A percentile compares a stretch with the other conserved stretches of the same genome.
phyloP scores from a whole-genome alignment of 2,113 vertebrate genomes.

The Epinephelus cyanopodus region DNA sequence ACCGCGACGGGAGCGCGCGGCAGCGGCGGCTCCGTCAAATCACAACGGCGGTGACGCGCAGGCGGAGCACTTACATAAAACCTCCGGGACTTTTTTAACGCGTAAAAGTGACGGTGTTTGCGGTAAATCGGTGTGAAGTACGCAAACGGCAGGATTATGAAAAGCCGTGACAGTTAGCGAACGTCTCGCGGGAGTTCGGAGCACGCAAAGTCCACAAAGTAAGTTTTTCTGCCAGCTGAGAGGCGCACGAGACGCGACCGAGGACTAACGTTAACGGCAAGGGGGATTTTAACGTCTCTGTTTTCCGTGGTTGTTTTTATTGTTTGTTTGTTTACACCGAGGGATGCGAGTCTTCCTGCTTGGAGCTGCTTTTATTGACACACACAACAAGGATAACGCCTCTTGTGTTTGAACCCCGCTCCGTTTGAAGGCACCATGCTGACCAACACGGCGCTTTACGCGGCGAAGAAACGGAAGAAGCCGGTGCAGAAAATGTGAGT shows the following conservation, averaged over 20 bases:
- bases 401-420: neutral
- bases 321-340: neutral
- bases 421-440: slow-evolving; percentile 64
- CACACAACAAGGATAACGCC: slow-evolving; percentile 1
- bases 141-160: neutral
- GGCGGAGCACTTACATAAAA: neutral
- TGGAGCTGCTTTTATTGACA: neutral
- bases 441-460: slow-evolving; percentile 77
- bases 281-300: neutral
- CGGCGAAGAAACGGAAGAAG: slow-evolving; percentile 86
- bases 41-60: slow-evolving; percentile 41
- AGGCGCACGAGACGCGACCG: neutral
- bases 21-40: slow-evolving; percentile 58
- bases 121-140: neutral
- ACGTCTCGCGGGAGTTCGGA: neutral
- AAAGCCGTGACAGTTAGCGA: neutral
- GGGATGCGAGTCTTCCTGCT: neutral
- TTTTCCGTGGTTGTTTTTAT: neutral
- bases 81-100: slow-evolving; percentile 2
- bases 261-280: neutral
- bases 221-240: neutral
- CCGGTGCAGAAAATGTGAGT: slow-evolving; percentile 87
- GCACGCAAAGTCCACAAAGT: neutral
- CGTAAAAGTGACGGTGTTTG: neutral
- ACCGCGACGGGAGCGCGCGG: slow-evolving; percentile 40